Evolutionary conservation across 2,113 vertebrate species (phyloP), one percentile per base, ranked within the genome.

Genomic region (Sinocyclocheilus rhinocerous): DNA sequence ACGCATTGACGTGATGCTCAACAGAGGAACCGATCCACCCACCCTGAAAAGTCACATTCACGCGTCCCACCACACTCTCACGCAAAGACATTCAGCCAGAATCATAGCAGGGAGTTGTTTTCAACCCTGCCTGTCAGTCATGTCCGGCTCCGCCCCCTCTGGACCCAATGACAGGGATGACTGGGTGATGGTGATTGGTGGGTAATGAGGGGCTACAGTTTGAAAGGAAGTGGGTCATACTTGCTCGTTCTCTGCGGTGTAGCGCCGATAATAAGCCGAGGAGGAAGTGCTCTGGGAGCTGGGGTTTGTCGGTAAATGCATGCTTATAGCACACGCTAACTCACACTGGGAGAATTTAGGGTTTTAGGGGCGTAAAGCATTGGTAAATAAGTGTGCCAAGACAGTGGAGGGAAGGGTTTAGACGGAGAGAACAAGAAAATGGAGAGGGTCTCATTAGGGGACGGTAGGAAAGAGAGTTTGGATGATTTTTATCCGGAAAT

Each of bases 171-270:
- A 81, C 82, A 84, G 84, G 77, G 86, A 81, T 88, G 82, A 61
- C 77, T 86, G 55, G 42, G 50, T 82, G 80, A 83, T 89, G 75
- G 85, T 86, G 77, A 83, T 84, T 89, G 55, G 75, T 80, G 65
- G 80, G 80, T 90, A 89, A 90, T 87, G 84, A 86, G 16, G 33
- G 61, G 86, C 87, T 90, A 88, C 88, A 84, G 81, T 75, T 84
- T 90, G 85, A 84, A 59, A 85, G 78, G 82, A 85, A 79, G 85
- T 84, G 83, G 83, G 88, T 85, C 39, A 63, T 81, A 33, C 45
- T 61, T 85, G 55, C 50, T 26, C n/a, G 12, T 55, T 84, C 81
- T 78, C 81, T 33, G 55, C n/a, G 67, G 72, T 84, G 67, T 24
- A 67, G 83, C 45, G 16, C 9, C 61, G 24, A 63, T 73, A 45